Conservation (phyloP, 2,797 vertebrate genomes). For the Cirrhinus mrigala region DNA sequence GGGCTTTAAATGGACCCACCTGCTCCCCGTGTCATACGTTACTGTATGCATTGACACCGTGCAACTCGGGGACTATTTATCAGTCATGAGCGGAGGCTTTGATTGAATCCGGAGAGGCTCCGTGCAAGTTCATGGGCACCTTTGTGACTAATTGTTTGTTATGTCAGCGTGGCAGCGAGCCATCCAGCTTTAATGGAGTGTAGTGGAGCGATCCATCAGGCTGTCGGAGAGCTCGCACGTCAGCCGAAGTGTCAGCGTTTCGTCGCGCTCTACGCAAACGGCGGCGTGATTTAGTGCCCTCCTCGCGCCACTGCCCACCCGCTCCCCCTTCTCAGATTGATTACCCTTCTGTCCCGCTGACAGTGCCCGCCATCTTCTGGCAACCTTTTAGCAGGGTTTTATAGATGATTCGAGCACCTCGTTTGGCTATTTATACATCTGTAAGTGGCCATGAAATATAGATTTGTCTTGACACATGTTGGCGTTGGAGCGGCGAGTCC, state of each 20-base stretch:
- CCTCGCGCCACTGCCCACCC: conserved; percentile 68
- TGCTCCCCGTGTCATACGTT: conserved; percentile 23
- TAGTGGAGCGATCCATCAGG: conserved; percentile 81
- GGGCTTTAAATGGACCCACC: conserved; percentile 47
- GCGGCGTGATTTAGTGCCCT: conserved; percentile 80
- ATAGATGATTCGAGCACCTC: conserved; percentile 83
- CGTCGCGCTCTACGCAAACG: conserved; percentile 69
- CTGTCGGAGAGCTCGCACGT: conserved; percentile 74
- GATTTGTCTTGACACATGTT: conserved; percentile 85
- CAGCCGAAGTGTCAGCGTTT: conserved; percentile 77
- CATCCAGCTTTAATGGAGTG: conserved; percentile 83
- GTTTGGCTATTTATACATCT: conserved; percentile 88
- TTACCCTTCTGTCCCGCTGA: conserved; percentile 73
- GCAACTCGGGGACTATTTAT: conserved; percentile 37
- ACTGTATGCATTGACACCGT: conserved; percentile 33
- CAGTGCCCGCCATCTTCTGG: conserved; percentile 78
- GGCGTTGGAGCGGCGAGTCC: conserved; percentile 67
- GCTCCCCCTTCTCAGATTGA: conserved; percentile 77
- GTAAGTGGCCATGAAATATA: conserved; percentile 87
- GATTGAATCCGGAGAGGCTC: conserved; percentile 57
- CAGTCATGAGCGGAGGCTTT: conserved; percentile 37
- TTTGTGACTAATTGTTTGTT: conserved; percentile 85
- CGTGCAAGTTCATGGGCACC: conserved; percentile 66
- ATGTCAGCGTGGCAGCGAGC: conserved; percentile 76
- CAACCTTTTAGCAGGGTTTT: conserved; percentile 85